Percentiles rank a stretch among this genome's conserved stretches.
Conservation (phyloP, 2,888 invertebrate genomes). For the Aquatica leii region DNA sequence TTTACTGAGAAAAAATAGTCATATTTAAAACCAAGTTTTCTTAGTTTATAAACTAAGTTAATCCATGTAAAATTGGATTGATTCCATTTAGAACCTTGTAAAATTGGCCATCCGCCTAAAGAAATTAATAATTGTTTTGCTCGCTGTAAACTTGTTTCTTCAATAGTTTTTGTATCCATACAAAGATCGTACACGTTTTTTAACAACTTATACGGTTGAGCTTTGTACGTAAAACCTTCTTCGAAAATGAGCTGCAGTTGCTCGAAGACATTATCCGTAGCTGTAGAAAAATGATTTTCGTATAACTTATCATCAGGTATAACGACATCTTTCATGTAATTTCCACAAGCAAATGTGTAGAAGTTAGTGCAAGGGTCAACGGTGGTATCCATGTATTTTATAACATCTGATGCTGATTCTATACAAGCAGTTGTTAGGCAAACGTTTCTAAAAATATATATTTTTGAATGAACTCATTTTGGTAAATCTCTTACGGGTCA, state of each 20-base stretch:
- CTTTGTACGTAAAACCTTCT: constrained; percentile 69
- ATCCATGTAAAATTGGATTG: constrained; percentile 80
- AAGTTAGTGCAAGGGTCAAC: constrained; percentile 85
- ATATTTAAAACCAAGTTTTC: constrained; percentile 72
- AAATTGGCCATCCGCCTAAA: constrained; percentile 95
- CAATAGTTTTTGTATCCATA: constrained; percentile 86
- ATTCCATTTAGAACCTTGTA: constrained; percentile 80
- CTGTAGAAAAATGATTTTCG: constrained; percentile 77
- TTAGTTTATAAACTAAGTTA: constrained; percentile 81
- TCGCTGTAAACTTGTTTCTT: constrained; percentile 77
- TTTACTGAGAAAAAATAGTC: background rate
- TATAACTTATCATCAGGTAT: constrained; percentile 85
- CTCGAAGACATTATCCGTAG: constrained; percentile 76
- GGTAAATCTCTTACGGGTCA: background rate
- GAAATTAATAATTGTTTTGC: constrained; percentile 73
- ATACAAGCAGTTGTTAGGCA: constrained; percentile 74
- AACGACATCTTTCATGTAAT: constrained; percentile 73
- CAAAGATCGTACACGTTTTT: constrained; percentile 87
- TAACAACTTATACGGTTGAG: constrained; percentile 77
- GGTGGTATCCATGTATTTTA: constrained; percentile 73
- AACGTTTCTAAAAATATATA: background rate
- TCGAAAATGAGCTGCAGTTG: constrained; percentile 76
- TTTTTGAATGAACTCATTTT: background rate
- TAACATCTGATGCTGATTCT: constrained; percentile 77
- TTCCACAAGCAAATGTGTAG: constrained; percentile 81